Conservation (phyloP, 2,113 vertebrate species). For the Triplophysa rosa region DNA sequence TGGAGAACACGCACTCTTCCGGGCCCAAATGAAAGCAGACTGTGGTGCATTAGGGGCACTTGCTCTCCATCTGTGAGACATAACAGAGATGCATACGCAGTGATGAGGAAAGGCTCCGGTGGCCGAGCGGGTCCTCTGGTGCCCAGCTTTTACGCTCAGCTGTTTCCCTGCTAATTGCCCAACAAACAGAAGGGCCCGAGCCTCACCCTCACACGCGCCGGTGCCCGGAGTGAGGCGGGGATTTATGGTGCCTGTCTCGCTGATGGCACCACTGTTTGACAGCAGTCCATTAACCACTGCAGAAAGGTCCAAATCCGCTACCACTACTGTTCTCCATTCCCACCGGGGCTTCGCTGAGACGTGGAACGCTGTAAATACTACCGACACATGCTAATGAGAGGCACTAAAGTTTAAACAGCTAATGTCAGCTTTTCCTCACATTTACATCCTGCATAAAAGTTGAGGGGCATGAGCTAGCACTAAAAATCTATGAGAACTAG, state of each 20-base stretch:
- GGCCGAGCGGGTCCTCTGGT: conserved; percentile 45
- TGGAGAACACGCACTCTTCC: conserved; percentile 41
- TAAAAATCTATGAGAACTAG: conserved; percentile 45
- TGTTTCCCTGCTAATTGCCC: conserved; percentile 56
- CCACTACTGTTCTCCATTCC: conserved; percentile 27
- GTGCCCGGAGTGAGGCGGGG: conserved; percentile 17
- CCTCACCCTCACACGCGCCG: conserved; percentile 41
- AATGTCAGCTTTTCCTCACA: conserved; percentile 52
- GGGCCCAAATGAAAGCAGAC: conserved; percentile 57
- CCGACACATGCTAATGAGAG: conserved; percentile 61
- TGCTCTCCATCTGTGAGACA: conserved; percentile 57
- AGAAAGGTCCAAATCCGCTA: conserved; percentile 53
- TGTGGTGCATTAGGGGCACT: conserved; percentile 55
- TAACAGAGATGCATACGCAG: conserved; percentile 51
- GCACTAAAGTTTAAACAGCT: conserved; percentile 45
- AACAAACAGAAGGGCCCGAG: conserved; percentile 55
- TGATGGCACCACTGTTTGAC: conserved; percentile 60
- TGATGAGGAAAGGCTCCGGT: conserved; percentile 55
- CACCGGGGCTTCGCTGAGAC: conserved; percentile 42
- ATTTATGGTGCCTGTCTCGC: conserved; percentile 53
- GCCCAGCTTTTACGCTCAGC: conserved; percentile 52
- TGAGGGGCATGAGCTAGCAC: conserved; percentile 10
- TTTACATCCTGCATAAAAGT: conserved; percentile 42
- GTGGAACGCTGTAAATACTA: conserved; percentile 63
- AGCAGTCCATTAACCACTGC: conserved; percentile 58